Base-by-base conservation (phyloP, 2,797 vertebrate genomes). In the Erpetoichthys calabaricus region DNA sequence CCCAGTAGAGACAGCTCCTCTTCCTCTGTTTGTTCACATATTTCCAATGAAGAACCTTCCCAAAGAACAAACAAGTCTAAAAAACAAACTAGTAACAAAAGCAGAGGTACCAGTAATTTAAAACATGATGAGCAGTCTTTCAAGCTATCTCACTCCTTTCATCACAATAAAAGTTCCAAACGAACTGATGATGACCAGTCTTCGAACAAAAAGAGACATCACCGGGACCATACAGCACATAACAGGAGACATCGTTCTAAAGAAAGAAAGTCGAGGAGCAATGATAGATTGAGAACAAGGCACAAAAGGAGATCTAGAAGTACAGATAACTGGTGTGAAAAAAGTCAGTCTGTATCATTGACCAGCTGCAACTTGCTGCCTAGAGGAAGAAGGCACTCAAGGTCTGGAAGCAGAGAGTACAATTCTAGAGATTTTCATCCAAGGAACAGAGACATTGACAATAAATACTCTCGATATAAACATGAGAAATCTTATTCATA, bases 401-500 rank as follows among this genome's bases (percentile, higher is more conserved):
- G 80, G 44, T 89, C 81, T 41, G 75, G 60, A 63, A 91, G 88
- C 70, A 77, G 73, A 70, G 87, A 89, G 59, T 72, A 47, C 3
- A 61, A 63, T 56, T 67, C 68, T 25, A 70, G 73, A 57, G n/a
- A 59, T 63, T 79, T 71, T 64, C 70, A 75, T 59, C 83, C 79
- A 56, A 79, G 67, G 68, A 88, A 72, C 4, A 78, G 73, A 65
- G 86, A 85, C 7, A 67, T 62, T 1, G 80, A 82, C 62, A 68
- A 57, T 57, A 71, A 76, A 42, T 82, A 78, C 42, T 59, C 73
- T 54, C 73, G 73, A 62, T 77, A 80, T 25, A 70, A 63, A 63
- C 80, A 75, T 8, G 74, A 76, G 51, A 76, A 68, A 10, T 77
- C 63, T 45, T 62, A 67, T 55, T 70, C 66, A 9, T 85, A 82